phyloP scores from a whole-genome alignment of 2,888 invertebrate genomes.

The Isotomurus palustris region DNA sequence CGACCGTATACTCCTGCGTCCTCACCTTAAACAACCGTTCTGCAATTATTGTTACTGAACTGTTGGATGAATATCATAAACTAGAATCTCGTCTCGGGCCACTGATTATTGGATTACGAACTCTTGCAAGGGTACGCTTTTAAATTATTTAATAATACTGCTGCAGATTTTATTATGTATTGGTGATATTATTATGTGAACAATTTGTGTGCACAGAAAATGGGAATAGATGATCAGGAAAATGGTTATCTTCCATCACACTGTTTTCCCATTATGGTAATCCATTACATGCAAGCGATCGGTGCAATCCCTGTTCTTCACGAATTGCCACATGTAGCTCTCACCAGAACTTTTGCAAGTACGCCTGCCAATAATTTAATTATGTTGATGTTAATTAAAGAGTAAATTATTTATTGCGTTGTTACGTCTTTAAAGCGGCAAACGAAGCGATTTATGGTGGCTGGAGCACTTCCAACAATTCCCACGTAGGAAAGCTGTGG shows the following conservation, averaged over 20 bases:
- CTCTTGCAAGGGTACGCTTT: conserved; percentile 52
- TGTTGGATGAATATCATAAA: conserved; percentile 47
- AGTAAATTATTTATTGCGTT: too few species aligned
- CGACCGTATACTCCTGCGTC: conserved; percentile 45
- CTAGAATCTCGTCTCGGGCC: conserved; percentile 48
- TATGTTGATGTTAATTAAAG: too few species aligned
- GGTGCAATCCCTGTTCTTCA: conserved; percentile 53
- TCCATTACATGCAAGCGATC: conserved; percentile 54
- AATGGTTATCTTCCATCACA: conserved; percentile 54
- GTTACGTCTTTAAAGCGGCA: conserved; percentile 39
- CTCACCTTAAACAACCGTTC: conserved; percentile 49
- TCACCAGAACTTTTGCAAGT: conserved; percentile 38
- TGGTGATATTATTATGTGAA: neutral
- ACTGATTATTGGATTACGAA: conserved; percentile 48
- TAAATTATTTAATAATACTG: too few species aligned
- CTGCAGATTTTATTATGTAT: neutral
- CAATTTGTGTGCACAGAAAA: conserved; percentile 48
- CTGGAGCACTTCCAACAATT: conserved; percentile 47
- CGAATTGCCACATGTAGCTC: conserved; percentile 47
- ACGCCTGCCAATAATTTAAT: conserved; percentile 12
- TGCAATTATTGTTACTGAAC: conserved; percentile 46
- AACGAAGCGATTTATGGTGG: conserved; percentile 26
- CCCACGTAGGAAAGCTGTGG: conserved; percentile 50
- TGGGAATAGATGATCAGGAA: conserved; percentile 52
- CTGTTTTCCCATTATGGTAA: conserved; percentile 53